Base-by-base conservation (phyloP, 2,888 invertebrate genomes). In the Silvanus unidentatus region DNA sequence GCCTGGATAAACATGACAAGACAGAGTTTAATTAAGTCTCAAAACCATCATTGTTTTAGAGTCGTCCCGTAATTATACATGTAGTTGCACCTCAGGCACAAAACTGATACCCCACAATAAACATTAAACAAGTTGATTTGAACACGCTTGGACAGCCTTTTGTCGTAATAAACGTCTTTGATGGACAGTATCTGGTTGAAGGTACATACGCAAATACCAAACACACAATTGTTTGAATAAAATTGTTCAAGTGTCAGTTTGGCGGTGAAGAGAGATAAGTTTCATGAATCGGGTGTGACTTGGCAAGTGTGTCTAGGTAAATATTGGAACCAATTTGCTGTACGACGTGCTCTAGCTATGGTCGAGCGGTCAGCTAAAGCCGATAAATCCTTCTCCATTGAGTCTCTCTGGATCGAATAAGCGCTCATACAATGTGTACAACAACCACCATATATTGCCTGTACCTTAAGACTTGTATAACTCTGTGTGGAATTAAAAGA, bases 21-120 rank as follows among this genome's bases (percentile, higher is more conserved):
- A 68, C 65, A 63, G 66, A 60, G 65, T 70, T 69, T 69, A 70
- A 70, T 70, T 70, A 70, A 70, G 68, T 67, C 66, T 67, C 64
- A 60, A 65, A 65, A 65, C 66, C 67, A 60, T 69, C 66, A 66
- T 69, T 68, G 68, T 68, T 68, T 66, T 63, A 63, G 62, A 64
- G 58, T 50, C 61, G 55, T 45, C 53, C n/a, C 55, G 60, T 60
- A 62, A 63, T 66, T 66, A 65, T 62, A 62, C 63, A 59, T 62
- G 61, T 63, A 60, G 58, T 62, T 54, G 52, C 55, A 53, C 56
- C 54, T 53, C 54, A 44, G 52, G 46, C 35, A 37, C 48, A 44
- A 38, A 39, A 32, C 39, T 22, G 36, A 30, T 30, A 16, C 29
- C 30, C 29, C 39, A 39, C 27, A 27, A 14, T 37, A 37, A 4